Evolutionary conservation across 2,113 vertebrate species (phyloP).

Genomic region (Papio anubis): DNA sequence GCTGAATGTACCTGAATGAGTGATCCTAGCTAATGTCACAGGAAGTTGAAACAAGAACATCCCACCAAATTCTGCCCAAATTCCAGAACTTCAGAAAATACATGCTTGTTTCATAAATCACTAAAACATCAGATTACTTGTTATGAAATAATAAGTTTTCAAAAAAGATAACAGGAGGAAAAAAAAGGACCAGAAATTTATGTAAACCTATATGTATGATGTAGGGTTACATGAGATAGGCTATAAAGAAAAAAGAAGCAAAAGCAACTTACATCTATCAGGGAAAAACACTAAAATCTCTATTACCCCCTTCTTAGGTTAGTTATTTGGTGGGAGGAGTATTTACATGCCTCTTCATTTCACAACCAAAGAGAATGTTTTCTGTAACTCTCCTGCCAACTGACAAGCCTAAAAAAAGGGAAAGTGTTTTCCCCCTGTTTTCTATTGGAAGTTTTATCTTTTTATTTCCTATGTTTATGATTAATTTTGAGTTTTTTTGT

Average conservation of each 20-base stretch:
- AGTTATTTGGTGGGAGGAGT: background rate
- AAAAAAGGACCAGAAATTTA: background rate
- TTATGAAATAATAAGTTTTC: background rate
- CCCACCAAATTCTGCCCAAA: background rate
- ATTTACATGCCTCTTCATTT: background rate
- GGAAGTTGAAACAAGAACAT: background rate
- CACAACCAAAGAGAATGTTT: background rate
- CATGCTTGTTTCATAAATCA: background rate
- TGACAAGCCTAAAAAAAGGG: background rate
- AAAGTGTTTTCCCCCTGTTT: background rate
- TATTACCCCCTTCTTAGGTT: background rate
- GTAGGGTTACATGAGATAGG: background rate
- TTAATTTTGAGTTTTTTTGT: background rate
- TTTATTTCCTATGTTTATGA: background rate
- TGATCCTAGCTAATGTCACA: background rate
- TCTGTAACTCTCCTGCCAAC: background rate
- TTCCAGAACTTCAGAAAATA: background rate
- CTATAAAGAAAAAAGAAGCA: background rate
- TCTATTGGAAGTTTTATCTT: background rate
- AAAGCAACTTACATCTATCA: background rate
- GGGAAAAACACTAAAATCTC: background rate
- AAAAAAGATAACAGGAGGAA: background rate
- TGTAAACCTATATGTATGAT: background rate
- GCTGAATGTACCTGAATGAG: background rate
- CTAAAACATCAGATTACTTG: background rate